These are phyloP conservation scores for Melanostoma mellinum DNA, from an alignment of 2,888 invertebrate species.

Conservation along the genomic window DNA sequence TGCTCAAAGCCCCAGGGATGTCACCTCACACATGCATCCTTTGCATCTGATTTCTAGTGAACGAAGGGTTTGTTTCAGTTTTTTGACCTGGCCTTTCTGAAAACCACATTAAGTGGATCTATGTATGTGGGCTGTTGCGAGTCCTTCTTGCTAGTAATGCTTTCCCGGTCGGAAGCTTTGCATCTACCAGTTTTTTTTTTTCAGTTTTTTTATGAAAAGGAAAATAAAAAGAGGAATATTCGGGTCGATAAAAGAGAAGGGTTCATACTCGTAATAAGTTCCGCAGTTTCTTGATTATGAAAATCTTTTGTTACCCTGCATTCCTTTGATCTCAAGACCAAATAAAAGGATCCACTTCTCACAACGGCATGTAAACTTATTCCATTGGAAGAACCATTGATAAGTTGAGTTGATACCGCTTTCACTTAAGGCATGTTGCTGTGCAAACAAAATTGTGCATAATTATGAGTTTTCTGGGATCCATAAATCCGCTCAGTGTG, in stretches of 20 bases:
- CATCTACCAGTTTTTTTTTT: constrained; percentile 10
- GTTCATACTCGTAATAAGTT: constrained; percentile 32
- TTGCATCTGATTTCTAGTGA: constrained; percentile 43
- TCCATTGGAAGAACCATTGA: constrained; percentile 31
- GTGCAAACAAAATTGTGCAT: constrained; percentile 59
- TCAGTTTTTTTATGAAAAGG: too few species aligned
- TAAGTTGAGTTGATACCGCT: constrained; percentile 6
- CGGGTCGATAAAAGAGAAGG: constrained; percentile 32
- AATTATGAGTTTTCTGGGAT: constrained; percentile 58
- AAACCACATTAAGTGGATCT: constrained; percentile 33
- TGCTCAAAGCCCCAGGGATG: constrained; percentile 44
- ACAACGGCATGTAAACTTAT: constrained; percentile 20
- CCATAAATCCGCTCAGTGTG: constrained; percentile 65
- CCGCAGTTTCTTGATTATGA: constrained; percentile 48
- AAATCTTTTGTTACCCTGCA: constrained; percentile 28
- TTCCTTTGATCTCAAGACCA: constrained; percentile 44
- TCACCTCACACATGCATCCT: constrained; percentile 55
- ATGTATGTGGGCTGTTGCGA: constrained; percentile 3
- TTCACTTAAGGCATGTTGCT: constrained; percentile 28
- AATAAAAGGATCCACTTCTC: constrained; percentile 32
- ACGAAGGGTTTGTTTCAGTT: constrained; percentile 47
- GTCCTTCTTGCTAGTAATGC: constrained; percentile 37
- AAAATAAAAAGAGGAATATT: constrained; percentile 26
- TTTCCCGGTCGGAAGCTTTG: constrained; percentile 40
- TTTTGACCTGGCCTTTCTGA: constrained; percentile 48